phyloP scores from a whole-genome alignment of 2,113 vertebrate species.

The Myrmecophaga tridactyla region DNA sequence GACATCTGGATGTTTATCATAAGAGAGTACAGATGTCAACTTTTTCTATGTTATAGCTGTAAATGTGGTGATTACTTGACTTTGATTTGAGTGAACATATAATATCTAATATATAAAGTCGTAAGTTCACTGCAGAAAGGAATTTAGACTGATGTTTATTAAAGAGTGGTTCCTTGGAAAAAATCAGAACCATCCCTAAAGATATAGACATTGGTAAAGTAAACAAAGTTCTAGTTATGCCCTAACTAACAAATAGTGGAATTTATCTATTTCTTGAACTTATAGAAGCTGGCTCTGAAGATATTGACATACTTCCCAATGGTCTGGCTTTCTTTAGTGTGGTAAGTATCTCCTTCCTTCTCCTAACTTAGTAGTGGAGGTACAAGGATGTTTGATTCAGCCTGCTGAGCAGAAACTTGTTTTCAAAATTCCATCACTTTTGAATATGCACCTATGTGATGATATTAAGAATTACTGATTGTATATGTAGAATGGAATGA shows the following conservation, averaged over 20 bases:
- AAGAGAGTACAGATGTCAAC: slow-evolving; percentile 70
- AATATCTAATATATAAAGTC: slow-evolving; percentile 66
- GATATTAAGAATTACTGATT: no score
- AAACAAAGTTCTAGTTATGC: slow-evolving; percentile 26
- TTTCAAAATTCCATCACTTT: not conserved
- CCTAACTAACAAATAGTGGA: slow-evolving; percentile 37
- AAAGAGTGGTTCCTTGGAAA: slow-evolving; percentile 25
- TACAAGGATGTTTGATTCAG: not conserved
- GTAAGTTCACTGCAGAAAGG: slow-evolving; percentile 59
- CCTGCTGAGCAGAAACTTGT: not conserved
- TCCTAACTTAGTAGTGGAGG: not conserved
- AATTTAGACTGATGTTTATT: slow-evolving; percentile 58
- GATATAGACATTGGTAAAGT: slow-evolving; percentile 17
- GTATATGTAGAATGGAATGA: no score
- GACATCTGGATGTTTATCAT: slow-evolving; percentile 75
- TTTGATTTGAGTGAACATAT: slow-evolving; percentile 75
- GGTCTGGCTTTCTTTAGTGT: slow-evolving; percentile 87
- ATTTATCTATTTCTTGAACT: slow-evolving; percentile 54
- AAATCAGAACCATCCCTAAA: slow-evolving; percentile 22
- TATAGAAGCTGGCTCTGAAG: slow-evolving; percentile 85
- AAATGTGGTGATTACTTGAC: slow-evolving; percentile 73
- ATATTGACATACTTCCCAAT: slow-evolving; percentile 87
- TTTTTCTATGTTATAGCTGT: slow-evolving; percentile 42
- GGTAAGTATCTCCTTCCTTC: slow-evolving; percentile 77
- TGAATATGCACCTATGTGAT: no score